phyloP scores from a whole-genome alignment of 2,797 vertebrate species.

The Taenioides sp. region DNA sequence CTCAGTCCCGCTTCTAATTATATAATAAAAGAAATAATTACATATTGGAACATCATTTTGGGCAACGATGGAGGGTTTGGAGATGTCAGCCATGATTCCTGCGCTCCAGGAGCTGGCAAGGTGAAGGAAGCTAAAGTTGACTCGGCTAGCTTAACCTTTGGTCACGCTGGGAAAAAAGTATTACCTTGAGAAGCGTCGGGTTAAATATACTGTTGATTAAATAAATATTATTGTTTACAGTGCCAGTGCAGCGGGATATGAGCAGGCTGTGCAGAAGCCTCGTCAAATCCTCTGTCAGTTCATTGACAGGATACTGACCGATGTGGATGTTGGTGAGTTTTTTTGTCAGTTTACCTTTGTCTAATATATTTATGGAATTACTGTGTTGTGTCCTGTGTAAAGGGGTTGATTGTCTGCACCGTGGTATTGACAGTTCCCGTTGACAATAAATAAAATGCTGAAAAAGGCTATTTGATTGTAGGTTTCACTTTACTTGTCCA shows the following conservation, averaged over 20 bases:
- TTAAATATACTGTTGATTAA: no score
- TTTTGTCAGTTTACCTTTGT: background rate
- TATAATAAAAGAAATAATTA: background rate
- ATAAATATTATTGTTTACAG: slow-evolving; percentile 62
- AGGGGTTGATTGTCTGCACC: no score
- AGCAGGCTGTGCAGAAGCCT: slow-evolving; percentile 88
- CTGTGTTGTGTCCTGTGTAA: no score
- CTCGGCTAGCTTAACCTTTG: slow-evolving; percentile 31
- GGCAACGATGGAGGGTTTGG: slow-evolving; percentile 85
- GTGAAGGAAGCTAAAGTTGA: slow-evolving; percentile 67
- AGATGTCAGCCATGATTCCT: slow-evolving; percentile 96
- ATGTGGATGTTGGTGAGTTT: slow-evolving; percentile 92
- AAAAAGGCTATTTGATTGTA: no score
- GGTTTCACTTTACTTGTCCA: no score
- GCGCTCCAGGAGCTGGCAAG: slow-evolving; percentile 91
- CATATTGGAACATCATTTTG: background rate
- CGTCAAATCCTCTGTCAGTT: slow-evolving; percentile 98
- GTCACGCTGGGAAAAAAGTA: background rate
- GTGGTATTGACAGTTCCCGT: no score
- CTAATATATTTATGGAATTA: background rate
- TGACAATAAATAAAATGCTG: no score
- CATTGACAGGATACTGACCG: slow-evolving; percentile 94
- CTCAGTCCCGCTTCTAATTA: rapidly evolving
- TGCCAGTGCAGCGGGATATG: slow-evolving; percentile 87
- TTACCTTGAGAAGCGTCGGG: no score